phyloP scores from a whole-genome alignment of 2,888 invertebrate species.

The Lithophane semibrunnea region DNA sequence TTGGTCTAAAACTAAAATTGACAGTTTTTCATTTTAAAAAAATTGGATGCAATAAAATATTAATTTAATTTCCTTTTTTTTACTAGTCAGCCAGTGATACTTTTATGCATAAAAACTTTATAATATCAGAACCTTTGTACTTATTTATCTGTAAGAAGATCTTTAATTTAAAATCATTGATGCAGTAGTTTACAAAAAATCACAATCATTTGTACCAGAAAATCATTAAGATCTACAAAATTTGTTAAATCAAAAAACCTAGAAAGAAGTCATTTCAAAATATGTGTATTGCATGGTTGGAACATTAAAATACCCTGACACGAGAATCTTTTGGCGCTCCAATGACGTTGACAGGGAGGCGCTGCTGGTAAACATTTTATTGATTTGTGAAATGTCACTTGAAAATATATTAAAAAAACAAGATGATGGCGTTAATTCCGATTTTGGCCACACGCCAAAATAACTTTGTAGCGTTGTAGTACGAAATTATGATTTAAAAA shows the following conservation, averaged over 20 bases:
- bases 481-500: background rate
- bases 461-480: background rate
- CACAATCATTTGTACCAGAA: background rate
- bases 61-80: background rate
- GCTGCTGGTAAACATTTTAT: background rate
- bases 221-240: background rate
- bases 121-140: background rate
- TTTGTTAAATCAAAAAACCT: background rate
- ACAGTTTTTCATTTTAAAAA: background rate
- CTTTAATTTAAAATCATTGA: background rate
- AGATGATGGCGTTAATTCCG: background rate
- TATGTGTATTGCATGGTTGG: too few species aligned
- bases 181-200: background rate
- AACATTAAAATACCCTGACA: too few species aligned
- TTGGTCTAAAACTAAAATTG: background rate
- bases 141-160: background rate
- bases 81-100: background rate
- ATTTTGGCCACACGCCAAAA: background rate
- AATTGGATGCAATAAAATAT: background rate
- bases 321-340: background rate
- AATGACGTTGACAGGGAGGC: background rate
- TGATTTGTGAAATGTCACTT: background rate
- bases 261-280: too few species aligned
- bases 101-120: background rate
- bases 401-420: background rate